Percentiles rank a stretch among this genome's conserved stretches.
Conservation (phyloP, 2,888 invertebrate species). For the Miltochrista miniata region DNA sequence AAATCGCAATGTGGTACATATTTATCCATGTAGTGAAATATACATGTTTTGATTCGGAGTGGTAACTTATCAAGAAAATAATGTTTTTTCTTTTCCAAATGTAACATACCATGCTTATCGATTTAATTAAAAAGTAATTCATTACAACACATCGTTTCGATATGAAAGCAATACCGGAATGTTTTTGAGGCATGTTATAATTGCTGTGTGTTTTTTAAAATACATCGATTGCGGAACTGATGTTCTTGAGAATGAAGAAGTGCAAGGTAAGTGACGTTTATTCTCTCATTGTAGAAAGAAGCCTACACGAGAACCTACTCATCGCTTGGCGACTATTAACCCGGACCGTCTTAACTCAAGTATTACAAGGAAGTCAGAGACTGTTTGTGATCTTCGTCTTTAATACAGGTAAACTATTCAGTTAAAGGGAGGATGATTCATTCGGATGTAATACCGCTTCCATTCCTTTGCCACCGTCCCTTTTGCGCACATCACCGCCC, state of each 20-base stretch:
- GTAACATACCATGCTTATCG: constrained; percentile 37
- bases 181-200: constrained; percentile 40
- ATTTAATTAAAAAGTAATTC: constrained; percentile 44
- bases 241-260: background rate
- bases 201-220: constrained; percentile 9
- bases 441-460: too few species aligned
- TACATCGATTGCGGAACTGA: background rate
- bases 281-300: too few species aligned
- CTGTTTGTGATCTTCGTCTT: too few species aligned
- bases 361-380: too few species aligned
- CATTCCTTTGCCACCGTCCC: too few species aligned
- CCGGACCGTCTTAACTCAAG: too few species aligned
- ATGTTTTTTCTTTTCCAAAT: background rate
- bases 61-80: background rate
- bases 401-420: too few species aligned
- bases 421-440: too few species aligned
- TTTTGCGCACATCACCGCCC: too few species aligned
- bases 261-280: background rate
- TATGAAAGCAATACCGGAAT: constrained; percentile 52
- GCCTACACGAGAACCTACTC: too few species aligned
- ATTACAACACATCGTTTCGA: constrained; percentile 27
- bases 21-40: background rate
- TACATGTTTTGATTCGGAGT: background rate
- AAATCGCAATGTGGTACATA: too few species aligned
- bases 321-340: too few species aligned